These are phyloP conservation scores for Andricus curvator DNA, from an alignment of 2,888 invertebrate species.

Conservation along the genomic window DNA sequence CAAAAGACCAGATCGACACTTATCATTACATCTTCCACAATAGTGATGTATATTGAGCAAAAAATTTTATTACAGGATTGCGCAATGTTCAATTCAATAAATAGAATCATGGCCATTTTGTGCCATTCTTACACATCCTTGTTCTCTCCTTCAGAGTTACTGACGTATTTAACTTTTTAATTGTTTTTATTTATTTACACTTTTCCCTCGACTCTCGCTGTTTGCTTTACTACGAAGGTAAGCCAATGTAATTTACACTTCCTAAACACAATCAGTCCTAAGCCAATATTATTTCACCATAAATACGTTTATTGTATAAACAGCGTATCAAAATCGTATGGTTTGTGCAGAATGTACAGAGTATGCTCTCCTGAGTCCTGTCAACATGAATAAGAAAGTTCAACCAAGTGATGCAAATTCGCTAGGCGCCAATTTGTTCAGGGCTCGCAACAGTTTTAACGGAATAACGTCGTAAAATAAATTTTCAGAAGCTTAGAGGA, in stretches of 20 bases:
- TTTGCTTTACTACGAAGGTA: not conserved
- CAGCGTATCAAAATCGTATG: not conserved
- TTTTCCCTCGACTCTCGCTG: too few relatives aligned
- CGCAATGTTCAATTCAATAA: too few relatives aligned
- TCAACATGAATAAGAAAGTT: constrained; percentile 33
- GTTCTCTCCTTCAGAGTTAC: too few relatives aligned
- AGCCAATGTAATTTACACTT: not conserved
- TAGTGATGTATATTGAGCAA: too few relatives aligned
- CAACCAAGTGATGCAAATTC: constrained; percentile 31
- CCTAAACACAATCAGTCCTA: not conserved
- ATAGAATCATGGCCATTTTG: too few relatives aligned
- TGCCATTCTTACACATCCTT: too few relatives aligned
- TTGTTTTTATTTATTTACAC: too few relatives aligned
- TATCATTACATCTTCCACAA: too few relatives aligned
- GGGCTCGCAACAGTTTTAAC: constrained; percentile 30
- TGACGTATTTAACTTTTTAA: too few relatives aligned
- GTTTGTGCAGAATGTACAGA: constrained; percentile 5
- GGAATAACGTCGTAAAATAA: constrained; percentile 39
- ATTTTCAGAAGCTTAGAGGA: constrained; percentile 40
- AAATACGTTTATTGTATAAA: constrained; percentile 1
- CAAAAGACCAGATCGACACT: too few relatives aligned
- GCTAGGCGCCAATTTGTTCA: constrained; percentile 27
- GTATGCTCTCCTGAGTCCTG: not conserved
- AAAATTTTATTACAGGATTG: too few relatives aligned
- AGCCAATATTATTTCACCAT: not conserved